These are phyloP conservation scores for Glaucomys volans DNA, from an alignment of 2,113 vertebrate genomes.

Conservation along the genomic window DNA sequence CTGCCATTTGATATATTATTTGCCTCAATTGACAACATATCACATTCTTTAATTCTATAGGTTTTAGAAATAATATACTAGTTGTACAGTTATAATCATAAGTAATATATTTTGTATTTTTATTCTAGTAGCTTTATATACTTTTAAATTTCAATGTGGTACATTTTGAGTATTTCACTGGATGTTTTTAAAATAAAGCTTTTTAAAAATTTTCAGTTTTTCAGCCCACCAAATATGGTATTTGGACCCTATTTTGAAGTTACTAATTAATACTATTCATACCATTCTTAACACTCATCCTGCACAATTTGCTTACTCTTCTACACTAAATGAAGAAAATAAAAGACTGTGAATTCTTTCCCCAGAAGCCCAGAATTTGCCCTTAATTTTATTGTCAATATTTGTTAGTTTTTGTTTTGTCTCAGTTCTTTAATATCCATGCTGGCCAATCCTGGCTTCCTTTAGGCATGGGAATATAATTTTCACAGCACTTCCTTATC, in stretches of 20 bases:
- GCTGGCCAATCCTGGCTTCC: background rate
- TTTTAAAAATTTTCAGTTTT: background rate
- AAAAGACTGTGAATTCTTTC: background rate
- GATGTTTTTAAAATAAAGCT: background rate
- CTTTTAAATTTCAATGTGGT: background rate
- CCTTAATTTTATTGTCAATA: constrained; percentile 29
- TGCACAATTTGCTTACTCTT: background rate
- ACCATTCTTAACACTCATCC: background rate
- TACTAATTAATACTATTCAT: background rate
- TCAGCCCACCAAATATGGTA: background rate
- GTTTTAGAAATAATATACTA: background rate
- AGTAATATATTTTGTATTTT: too few species aligned
- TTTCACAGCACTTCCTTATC: background rate
- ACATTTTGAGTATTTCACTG: constrained; percentile 24
- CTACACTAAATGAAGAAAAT: background rate
- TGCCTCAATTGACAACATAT: background rate
- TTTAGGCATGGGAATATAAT: background rate
- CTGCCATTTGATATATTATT: background rate
- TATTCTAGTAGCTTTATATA: too few species aligned
- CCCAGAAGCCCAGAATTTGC: background rate
- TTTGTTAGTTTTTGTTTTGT: background rate
- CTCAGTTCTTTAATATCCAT: background rate
- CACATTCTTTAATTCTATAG: background rate
- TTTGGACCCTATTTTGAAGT: background rate
- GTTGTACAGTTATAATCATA: background rate